Evolutionary conservation across 2,888 invertebrate species (phyloP).

Genomic region (Norana najaformis): DNA sequence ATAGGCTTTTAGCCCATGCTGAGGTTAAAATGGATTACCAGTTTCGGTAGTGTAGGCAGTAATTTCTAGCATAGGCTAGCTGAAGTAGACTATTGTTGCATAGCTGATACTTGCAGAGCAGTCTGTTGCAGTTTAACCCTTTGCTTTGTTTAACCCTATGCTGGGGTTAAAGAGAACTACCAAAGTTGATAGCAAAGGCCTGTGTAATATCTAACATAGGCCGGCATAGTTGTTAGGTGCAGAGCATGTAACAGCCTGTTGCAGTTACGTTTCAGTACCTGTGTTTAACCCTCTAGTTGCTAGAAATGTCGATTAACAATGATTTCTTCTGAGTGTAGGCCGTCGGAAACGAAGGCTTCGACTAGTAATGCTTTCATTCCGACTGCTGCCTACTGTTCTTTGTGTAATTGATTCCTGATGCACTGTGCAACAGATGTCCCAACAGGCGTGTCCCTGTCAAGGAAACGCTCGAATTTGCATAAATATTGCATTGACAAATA

Average conservation of each 20-base stretch:
- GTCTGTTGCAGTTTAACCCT: neutral
- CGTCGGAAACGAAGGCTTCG: neutral
- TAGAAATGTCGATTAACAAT: neutral
- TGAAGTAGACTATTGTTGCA: neutral
- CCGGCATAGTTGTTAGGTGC: neutral
- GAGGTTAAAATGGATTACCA: neutral
- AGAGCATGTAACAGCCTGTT: neutral
- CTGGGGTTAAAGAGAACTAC: neutral
- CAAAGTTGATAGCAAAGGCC: neutral
- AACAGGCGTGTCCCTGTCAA: no score
- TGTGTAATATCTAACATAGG: neutral
- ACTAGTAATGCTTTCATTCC: neutral
- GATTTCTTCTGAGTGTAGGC: neutral
- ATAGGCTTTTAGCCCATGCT: no score
- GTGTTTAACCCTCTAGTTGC: neutral
- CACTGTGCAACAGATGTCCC: neutral
- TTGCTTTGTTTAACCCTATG: neutral
- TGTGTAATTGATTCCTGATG: neutral
- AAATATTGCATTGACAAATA: neutral
- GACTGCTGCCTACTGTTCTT: neutral
- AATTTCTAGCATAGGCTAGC: neutral
- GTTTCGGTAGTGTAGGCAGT: neutral
- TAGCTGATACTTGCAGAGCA: neutral
- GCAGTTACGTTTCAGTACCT: neutral
- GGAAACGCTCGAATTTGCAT: neutral